A percentile compares a stretch with the other conserved stretches of the same genome.
Evolutionary conservation across 2,113 vertebrate species (phyloP).

Genomic region (Oryzias melastigma): DNA sequence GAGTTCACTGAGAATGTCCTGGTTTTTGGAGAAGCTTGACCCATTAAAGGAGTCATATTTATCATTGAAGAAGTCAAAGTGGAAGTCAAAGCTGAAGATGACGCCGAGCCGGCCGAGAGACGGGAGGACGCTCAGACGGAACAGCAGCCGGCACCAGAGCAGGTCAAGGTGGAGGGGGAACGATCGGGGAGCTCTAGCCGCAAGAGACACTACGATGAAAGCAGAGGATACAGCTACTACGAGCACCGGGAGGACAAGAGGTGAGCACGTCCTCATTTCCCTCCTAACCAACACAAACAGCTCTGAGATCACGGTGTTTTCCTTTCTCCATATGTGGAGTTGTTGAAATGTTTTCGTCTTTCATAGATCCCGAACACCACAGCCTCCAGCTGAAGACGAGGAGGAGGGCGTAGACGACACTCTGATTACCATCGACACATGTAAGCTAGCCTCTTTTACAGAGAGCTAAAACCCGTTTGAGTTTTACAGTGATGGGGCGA

Average conservation of each 20-base stretch:
- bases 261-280: constrained; percentile 44
- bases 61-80: constrained; percentile 47
- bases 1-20: too few species aligned
- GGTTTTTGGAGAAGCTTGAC: too few species aligned
- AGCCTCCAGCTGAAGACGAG: constrained; percentile 87
- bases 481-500: background rate
- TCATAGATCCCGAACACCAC: constrained; percentile 83
- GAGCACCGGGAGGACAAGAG: constrained; percentile 87
- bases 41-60: background rate
- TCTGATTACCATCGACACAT: constrained; percentile 86
- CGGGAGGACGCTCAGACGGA: constrained; percentile 13
- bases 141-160: constrained; percentile 2
- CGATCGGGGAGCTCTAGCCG: constrained; percentile 68
- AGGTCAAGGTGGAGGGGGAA: constrained; percentile 57
- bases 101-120: constrained; percentile 56
- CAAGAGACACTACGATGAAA: constrained; percentile 83
- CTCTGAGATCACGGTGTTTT: too few species aligned
- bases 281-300: too few species aligned
- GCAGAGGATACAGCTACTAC: constrained; percentile 79
- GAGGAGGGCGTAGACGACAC: constrained; percentile 88
- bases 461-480: background rate
- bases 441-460: constrained; percentile 70
- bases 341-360: constrained; percentile 5
- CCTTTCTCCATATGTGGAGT: background rate
- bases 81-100: constrained; percentile 58